Evolutionary conservation across 2,113 vertebrate genomes (phyloP).

Genomic region (Boulengeromyrus knoepffleri): DNA sequence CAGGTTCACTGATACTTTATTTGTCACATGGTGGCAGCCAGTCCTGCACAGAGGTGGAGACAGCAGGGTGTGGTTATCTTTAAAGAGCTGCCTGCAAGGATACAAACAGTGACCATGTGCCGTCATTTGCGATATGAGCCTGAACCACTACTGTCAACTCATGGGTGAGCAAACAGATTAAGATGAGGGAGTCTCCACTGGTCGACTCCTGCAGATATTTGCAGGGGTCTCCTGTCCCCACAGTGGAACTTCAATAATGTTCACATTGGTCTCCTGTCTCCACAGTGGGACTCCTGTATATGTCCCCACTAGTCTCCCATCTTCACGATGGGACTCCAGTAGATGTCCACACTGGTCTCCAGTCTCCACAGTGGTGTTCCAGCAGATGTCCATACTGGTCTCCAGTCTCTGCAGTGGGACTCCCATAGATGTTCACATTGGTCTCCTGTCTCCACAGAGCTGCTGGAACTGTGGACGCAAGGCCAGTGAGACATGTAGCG

Average conservation of each 20-base stretch:
- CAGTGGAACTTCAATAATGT: slow-evolving; percentile 70
- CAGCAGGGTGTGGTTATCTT: neutral
- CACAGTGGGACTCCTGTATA: neutral
- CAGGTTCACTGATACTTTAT: neutral
- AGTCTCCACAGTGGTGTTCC: neutral
- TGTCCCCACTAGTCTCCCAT: neutral
- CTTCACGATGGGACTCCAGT: slow-evolving; percentile 41
- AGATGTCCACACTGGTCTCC: neutral
- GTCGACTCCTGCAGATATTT: neutral
- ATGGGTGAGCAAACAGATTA: neutral
- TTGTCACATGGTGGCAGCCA: neutral
- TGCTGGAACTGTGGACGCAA: slow-evolving; percentile 88
- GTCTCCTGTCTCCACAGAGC: slow-evolving; percentile 55
- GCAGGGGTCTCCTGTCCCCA: slow-evolving; percentile 21
- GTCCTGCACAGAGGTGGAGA: neutral
- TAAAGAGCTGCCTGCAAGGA: neutral
- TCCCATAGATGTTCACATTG: neutral
- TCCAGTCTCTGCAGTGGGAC: neutral
- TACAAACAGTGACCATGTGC: neutral
- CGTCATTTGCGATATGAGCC: neutral
- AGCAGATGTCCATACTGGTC: neutral
- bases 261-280: neutral
- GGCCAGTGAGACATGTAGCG: slow-evolving; percentile 83
- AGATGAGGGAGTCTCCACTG: neutral
- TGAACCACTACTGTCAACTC: neutral